phyloP scores from a whole-genome alignment of 2,113 vertebrate species.

The Leptosomus discolor region DNA sequence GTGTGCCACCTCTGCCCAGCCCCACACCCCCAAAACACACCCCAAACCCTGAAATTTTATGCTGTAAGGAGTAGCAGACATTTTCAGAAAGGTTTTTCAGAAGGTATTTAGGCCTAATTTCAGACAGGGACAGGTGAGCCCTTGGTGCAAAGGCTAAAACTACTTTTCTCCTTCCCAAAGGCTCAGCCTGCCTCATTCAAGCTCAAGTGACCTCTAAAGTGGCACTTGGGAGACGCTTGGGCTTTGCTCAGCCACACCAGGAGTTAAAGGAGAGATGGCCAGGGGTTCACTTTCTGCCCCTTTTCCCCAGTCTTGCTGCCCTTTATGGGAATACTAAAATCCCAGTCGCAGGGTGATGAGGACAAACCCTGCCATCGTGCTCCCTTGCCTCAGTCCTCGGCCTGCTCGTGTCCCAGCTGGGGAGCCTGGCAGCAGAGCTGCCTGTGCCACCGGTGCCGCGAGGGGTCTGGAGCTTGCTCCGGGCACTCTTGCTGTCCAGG shows the following conservation, averaged over 20 bases:
- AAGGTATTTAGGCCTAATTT: background rate
- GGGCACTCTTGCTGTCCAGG: background rate
- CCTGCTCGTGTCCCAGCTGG: background rate
- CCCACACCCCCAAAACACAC: background rate
- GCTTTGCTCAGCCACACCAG: background rate
- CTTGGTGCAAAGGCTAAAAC: background rate
- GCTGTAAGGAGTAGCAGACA: background rate
- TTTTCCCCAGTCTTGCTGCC: background rate
- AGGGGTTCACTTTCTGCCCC: background rate
- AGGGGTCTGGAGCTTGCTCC: background rate
- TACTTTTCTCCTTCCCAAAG: background rate
- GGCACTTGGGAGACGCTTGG: background rate
- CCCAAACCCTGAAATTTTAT: background rate
- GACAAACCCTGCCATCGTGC: background rate
- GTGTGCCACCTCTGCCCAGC: background rate
- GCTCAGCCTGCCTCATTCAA: background rate
- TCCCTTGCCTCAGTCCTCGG: background rate
- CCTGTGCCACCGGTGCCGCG: fast-evolving
- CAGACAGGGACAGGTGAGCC: background rate
- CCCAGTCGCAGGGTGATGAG: background rate
- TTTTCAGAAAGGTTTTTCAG: background rate
- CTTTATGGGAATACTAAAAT: background rate
- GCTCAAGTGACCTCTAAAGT: background rate
- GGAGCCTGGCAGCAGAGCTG: background rate
- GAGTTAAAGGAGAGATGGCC: background rate